Base-by-base conservation (phyloP, 2,888 invertebrate species). In the Drepanosiphum platanoidis region DNA sequence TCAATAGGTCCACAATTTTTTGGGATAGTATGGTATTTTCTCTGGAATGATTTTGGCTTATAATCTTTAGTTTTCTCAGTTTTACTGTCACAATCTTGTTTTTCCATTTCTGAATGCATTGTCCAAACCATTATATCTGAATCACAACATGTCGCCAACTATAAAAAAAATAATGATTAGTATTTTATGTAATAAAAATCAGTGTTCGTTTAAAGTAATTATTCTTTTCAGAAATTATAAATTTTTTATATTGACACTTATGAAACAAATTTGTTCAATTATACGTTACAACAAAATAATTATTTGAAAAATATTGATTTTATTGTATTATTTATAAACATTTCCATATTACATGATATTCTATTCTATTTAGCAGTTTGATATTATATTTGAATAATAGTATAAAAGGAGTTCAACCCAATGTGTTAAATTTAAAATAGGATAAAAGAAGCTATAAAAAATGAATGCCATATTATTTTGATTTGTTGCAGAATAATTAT, bases 111-210 rank as follows among this genome's bases (percentile, higher is more conserved):
- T 0, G 39, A 13, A 64, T 32, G 7, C 18, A 72, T 13, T 34
- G 74, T 64, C 72, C 72, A 83, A 0, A 74, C 13, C 7, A 11
- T 34, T n/a, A 74, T 72, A 27, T 74, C 34, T 42, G 74, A 74
- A 46, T 83, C 82, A 64, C 42, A 0, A 34, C 74, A 74, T 74
- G 74, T 58, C 4, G 32, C 82, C 13, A 83, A 11, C 82, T 83
- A 18, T 11, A 82, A 80, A 36, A 70, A 22, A 32, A 39, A 42
- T 68, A 52, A 5, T 42, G 30, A 30, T 42, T 64, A 66, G 32
- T 66, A 30, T 66, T 11, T n/a, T 74, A n/a, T n/a, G n/a, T 52
- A 0, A 27, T 7, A 68, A 5, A 3, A 22, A 7, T 22, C 5
- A 52, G 46, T 52, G 22, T 52, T 52, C 5, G 18, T 5, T 52